Evolutionary conservation across 2,113 vertebrate genomes (phyloP).

Genomic region (Odobenus rosmarus): DNA sequence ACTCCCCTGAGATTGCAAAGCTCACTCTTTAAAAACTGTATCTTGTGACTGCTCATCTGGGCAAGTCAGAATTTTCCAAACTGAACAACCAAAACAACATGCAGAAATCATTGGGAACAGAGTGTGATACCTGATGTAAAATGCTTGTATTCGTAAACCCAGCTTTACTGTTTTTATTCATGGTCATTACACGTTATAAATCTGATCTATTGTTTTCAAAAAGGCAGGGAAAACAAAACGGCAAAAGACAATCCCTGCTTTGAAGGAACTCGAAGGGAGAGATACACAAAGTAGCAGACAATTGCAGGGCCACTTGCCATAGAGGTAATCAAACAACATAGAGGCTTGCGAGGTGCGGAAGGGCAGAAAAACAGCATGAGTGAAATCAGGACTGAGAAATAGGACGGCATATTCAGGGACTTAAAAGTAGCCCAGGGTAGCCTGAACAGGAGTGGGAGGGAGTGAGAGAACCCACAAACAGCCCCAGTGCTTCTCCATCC

Average conservation of each 20-base stretch:
- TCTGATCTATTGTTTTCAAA: not conserved
- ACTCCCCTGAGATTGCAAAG: not conserved
- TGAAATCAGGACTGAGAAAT: not conserved
- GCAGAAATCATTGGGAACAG: not conserved
- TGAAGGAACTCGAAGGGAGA: not conserved
- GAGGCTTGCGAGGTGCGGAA: not conserved
- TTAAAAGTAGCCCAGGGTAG: not conserved
- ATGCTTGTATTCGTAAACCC: not conserved
- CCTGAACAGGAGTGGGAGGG: rapidly evolving
- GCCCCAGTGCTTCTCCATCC: not conserved
- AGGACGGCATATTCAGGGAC: not conserved
- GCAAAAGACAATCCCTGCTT: not conserved
- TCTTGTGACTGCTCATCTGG: not conserved
- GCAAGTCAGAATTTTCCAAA: conserved; percentile 30
- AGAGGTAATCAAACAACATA: not conserved
- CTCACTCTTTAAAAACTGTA: not conserved
- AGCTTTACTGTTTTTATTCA: not conserved
- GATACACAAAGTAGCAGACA: not conserved
- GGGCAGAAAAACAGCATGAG: not conserved
- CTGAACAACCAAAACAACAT: not conserved
- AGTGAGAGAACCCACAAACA: not conserved
- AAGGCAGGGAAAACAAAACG: not conserved
- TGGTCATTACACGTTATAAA: not conserved
- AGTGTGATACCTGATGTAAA: not conserved
- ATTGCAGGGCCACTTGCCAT: not conserved